Evolutionary conservation across 2,888 invertebrate genomes (phyloP), one percentile per base, ranked within the genome.

Genomic region (Celastrina argiolus): DNA sequence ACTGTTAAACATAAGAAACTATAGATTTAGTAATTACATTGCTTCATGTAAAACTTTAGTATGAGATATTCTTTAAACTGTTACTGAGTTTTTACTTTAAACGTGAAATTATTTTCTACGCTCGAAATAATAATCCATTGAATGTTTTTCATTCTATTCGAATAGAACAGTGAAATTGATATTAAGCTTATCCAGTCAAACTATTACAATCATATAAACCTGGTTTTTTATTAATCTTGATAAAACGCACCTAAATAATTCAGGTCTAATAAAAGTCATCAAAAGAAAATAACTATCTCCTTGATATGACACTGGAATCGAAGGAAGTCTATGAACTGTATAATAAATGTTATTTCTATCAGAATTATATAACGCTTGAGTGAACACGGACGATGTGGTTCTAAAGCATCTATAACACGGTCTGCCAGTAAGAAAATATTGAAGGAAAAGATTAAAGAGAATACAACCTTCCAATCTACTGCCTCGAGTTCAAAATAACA

Each of bases 271-370:
- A 16, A 34, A 18, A 61, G 39, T 39, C n/a, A 22, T 16, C 34
- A 22, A 36, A 59, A 36, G 22, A 39, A 61, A 61, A 61, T 36
- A 61, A 39, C 18, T 7, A 61, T 26, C 51, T 5, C 12, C 51
- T 26, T 51, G 51, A 51, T 51, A 51, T 22, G 51, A 51, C 51
- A 51, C 51, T 51, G 51, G 26, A 51, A 51, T 51, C 26, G 51
- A 26, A 22, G 51, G 5, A 51, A 51, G 51, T 51, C 51, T 22
- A 51, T 26, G 51, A 51, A 51, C 51, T 51, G 51, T 51, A 51
- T 51, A 51, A 51, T 51, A 51, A 51, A 51, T 51, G 51, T 51
- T 51, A 51, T 51, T 51, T 51, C 22, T 51, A 51, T 51, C 51
- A 51, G 51, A 51, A 51, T 26, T 26, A 26, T 26, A 51, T 22